Evolutionary conservation across 2,113 vertebrate genomes (phyloP).

Genomic region (Pteruthius melanotis): DNA sequence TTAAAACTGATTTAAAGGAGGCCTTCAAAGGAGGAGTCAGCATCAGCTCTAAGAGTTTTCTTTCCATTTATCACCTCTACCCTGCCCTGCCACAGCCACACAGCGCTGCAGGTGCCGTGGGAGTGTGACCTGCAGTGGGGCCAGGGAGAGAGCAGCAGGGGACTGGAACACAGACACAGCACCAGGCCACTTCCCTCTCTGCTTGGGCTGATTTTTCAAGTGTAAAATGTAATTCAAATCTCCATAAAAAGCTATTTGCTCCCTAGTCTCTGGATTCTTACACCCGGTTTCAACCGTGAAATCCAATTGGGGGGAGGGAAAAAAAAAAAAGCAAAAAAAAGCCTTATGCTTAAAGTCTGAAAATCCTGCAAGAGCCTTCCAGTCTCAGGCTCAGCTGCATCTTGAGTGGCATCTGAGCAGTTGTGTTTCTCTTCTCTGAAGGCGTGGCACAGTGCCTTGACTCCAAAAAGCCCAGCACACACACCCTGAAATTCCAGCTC

Average conservation of each 20-base stretch:
- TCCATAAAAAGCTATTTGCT: constrained; percentile 61
- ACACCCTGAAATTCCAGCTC: accelerated
- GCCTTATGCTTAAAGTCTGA: not conserved
- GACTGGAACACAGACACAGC: not conserved
- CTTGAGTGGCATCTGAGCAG: not conserved
- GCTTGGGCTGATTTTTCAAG: not conserved
- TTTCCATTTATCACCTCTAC: not conserved
- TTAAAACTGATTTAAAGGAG: not conserved
- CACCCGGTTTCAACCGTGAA: constrained; percentile 16
- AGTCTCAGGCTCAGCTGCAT: not conserved
- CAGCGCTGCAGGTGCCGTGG: accelerated
- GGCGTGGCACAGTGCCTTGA: not conserved
- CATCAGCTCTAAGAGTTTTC: not conserved
- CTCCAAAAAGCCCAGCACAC: not conserved
- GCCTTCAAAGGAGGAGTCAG: not conserved
- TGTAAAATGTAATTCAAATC: constrained; percentile 50
- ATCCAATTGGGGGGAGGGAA: not conserved
- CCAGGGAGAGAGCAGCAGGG: not conserved
- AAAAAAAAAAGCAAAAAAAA: not conserved
- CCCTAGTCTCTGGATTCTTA: not conserved
- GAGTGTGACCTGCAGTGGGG: not conserved
- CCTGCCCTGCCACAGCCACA: not conserved
- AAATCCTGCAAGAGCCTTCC: not conserved
- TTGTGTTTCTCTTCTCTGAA: not conserved
- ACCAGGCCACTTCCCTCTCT: not conserved